These are phyloP conservation scores for Epizoanthus stellaris DNA, from an alignment of 92 coral and sea anemone species.

Conservation along the genomic window DNA sequence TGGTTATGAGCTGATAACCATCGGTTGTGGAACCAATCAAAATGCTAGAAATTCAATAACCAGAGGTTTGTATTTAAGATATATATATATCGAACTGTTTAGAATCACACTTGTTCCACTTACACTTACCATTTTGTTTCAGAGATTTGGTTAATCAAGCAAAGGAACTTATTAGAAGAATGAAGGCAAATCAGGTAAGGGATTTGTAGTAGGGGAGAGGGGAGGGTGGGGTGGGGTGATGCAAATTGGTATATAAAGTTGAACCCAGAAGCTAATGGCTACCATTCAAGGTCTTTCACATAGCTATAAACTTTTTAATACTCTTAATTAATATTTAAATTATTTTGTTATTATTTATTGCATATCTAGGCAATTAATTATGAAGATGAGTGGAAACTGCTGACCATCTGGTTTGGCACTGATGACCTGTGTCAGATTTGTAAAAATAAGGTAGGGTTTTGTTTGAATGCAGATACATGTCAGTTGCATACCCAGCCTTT, in stretches of 20 bases:
- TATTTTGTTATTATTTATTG: background rate
- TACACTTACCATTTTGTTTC: background rate
- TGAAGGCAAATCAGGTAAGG: conserved; percentile 71
- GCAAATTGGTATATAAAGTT: background rate
- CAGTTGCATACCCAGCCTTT: no score
- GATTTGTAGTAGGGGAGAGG: background rate
- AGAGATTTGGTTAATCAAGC: conserved; percentile 82
- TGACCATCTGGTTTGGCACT: conserved; percentile 87
- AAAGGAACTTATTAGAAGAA: conserved; percentile 57
- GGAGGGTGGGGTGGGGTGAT: background rate
- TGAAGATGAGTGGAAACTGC: conserved; percentile 89
- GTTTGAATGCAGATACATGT: background rate
- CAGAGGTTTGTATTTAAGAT: no score
- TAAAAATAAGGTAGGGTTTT: conserved; percentile 56
- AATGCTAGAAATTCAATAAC: no score
- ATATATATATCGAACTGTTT: background rate
- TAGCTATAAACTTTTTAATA: no score
- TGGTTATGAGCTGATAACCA: no score
- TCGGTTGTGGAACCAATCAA: no score
- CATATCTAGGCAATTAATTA: conserved; percentile 62
- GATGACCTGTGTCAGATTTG: conserved; percentile 88
- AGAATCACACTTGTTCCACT: background rate
- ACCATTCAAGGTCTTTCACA: no score
- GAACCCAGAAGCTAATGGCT: background rate
- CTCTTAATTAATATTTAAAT: background rate